phyloP scores from a whole-genome alignment of 2,888 invertebrate species.

The Ellobium chinense region DNA sequence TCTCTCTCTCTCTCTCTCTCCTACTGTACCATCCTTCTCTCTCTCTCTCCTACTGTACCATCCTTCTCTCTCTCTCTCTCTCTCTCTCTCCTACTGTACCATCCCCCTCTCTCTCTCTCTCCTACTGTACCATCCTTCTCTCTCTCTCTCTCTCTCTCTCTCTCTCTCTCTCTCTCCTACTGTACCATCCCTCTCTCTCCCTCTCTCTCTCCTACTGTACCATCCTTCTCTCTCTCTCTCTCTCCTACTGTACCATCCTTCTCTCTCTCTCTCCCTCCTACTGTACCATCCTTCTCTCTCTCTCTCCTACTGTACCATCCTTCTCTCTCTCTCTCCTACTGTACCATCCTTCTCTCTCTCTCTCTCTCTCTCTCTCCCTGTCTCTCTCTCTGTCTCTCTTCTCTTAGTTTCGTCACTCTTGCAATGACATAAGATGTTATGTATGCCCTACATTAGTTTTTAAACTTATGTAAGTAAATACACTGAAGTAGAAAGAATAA shows the following conservation, averaged over 20 bases:
- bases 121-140: too few species aligned
- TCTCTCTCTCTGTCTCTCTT: constrained; percentile 23
- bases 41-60: not conserved
- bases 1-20: too few species aligned
- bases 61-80: not conserved
- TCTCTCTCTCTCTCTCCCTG: not conserved
- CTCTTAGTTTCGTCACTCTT: too few species aligned
- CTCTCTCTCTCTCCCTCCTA: not conserved
- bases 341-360: not conserved
- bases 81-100: not conserved
- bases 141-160: not conserved
- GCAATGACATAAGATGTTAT: too few species aligned
- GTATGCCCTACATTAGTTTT: too few species aligned
- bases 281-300: constrained; percentile 7
- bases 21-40: constrained; percentile 36
- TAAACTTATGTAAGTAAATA: too few species aligned
- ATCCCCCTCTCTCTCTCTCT: not conserved
- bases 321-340: constrained; percentile 53
- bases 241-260: not conserved
- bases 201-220: not conserved
- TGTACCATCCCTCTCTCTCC: not conserved
- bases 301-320: constrained; percentile 69
- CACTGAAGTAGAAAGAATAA: too few species aligned
- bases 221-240: not conserved
- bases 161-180: not conserved